phyloP scores from a whole-genome alignment of 1,140 invertebrate species.

The Ceratosolen fusciceps region DNA sequence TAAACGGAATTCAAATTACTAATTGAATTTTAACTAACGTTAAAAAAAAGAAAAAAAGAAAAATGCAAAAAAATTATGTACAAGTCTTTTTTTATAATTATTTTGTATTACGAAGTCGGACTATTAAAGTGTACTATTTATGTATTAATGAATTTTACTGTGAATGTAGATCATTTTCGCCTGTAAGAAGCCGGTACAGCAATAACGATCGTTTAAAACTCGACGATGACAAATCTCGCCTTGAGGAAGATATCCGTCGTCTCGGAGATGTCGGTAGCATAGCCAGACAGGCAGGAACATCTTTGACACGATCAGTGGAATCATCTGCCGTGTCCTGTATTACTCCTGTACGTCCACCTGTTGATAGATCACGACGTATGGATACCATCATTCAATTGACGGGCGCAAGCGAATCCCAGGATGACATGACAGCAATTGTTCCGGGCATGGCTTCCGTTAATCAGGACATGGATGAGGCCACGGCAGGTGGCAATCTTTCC shows the following conservation, averaged over 20 bases:
- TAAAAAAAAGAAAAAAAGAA: too few species aligned
- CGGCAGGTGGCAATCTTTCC: conserved; percentile 42
- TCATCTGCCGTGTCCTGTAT: background rate
- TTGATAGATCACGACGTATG: conserved; percentile 53
- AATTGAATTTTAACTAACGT: too few species aligned
- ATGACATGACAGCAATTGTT: background rate
- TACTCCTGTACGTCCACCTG: background rate
- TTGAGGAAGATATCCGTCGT: conserved; percentile 46
- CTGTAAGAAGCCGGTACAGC: conserved; percentile 50
- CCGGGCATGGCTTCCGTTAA: background rate
- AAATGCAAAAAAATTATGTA: too few species aligned
- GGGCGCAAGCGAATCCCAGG: conserved; percentile 42
- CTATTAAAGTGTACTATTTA: too few species aligned
- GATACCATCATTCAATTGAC: conserved; percentile 68
- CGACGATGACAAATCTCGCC: conserved; percentile 49
- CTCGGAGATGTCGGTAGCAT: conserved; percentile 7
- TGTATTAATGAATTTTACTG: too few species aligned
- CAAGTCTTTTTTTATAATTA: too few species aligned
- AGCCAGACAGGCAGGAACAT: background rate
- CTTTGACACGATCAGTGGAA: background rate
- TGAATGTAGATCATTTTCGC: conserved; percentile 61
- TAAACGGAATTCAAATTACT: too few species aligned
- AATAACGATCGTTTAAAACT: conserved; percentile 50
- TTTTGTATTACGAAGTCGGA: too few species aligned
- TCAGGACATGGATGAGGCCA: background rate